Evolutionary conservation across 2,113 vertebrate species (phyloP).

Genomic region (Saiga tatarica): DNA sequence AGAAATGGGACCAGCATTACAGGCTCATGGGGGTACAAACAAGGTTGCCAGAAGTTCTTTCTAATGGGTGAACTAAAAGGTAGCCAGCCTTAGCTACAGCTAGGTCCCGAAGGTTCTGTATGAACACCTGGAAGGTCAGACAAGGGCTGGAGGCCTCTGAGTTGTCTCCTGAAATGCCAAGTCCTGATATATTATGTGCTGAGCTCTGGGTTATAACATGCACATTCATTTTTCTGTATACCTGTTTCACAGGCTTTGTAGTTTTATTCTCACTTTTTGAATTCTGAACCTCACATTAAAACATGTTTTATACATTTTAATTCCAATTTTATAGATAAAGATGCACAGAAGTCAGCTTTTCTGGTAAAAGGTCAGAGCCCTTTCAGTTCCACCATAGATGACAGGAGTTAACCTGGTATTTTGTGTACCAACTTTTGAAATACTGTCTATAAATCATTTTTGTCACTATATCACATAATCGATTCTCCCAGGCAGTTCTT

Average conservation of each 20-base stretch:
- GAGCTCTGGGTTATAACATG: neutral
- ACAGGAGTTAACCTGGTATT: constrained; percentile 38
- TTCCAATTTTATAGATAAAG: constrained; percentile 20
- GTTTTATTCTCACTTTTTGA: neutral
- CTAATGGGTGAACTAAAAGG: neutral
- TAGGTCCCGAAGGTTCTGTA: neutral
- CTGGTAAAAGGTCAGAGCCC: neutral
- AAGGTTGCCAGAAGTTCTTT: neutral
- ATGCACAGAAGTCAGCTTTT: neutral
- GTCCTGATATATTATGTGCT: neutral
- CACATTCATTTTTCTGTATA: neutral
- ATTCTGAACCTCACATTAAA: neutral
- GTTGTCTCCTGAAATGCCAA: neutral
- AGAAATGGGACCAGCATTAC: neutral
- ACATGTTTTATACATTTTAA: neutral
- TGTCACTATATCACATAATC: neutral
- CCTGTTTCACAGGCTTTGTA: neutral
- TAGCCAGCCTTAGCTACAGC: neutral
- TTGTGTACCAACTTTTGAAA: constrained; percentile 28
- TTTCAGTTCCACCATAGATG: neutral
- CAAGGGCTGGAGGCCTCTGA: neutral
- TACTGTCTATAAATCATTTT: constrained; percentile 52
- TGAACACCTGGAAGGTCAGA: neutral
- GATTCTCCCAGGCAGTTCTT: constrained; percentile 49
- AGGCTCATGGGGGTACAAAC: neutral